Evolutionary conservation across 2,888 invertebrate genomes (phyloP).

Genomic region (Agelastica alni): DNA sequence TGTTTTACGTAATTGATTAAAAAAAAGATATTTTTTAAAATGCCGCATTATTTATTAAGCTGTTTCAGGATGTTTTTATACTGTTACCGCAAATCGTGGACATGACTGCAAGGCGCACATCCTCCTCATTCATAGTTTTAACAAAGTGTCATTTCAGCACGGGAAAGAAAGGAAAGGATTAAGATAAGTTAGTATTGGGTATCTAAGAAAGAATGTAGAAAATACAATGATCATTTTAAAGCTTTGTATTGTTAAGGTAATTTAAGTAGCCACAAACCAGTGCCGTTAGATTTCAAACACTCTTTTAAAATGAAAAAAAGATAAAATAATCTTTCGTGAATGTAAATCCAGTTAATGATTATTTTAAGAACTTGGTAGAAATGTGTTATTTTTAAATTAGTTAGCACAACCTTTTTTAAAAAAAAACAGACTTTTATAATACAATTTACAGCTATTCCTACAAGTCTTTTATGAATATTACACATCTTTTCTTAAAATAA

Average conservation of each 20-base stretch:
- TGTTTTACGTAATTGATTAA: too few species aligned
- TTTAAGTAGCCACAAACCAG: constrained; percentile 21
- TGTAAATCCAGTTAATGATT: constrained; percentile 20
- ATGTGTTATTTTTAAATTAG: too few species aligned
- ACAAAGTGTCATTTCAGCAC: constrained; percentile 21
- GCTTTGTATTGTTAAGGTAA: constrained; percentile 25
- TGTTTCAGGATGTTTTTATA: too few species aligned
- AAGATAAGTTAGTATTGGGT: constrained; percentile 10
- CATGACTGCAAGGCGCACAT: constrained; percentile 1
- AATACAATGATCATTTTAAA: constrained; percentile 14
- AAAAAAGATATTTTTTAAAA: too few species aligned
- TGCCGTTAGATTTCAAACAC: neutral
- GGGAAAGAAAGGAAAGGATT: constrained; percentile 13
- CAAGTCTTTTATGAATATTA: too few species aligned
- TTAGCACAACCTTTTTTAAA: too few species aligned
- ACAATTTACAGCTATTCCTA: too few species aligned
- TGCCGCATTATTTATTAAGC: too few species aligned
- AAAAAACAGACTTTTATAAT: too few species aligned
- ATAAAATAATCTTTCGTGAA: constrained; percentile 13
- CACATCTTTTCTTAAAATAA: too few species aligned
- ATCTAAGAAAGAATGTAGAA: constrained; percentile 16
- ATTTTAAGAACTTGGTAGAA: constrained; percentile 7
- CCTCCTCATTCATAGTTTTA: constrained; percentile 3
- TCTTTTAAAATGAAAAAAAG: neutral
- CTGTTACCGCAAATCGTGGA: too few species aligned